A percentile compares a stretch with the other conserved stretches of the same genome.
Evolutionary conservation across 2,888 invertebrate species (phyloP).

Genomic region (Morpho deidamia): DNA sequence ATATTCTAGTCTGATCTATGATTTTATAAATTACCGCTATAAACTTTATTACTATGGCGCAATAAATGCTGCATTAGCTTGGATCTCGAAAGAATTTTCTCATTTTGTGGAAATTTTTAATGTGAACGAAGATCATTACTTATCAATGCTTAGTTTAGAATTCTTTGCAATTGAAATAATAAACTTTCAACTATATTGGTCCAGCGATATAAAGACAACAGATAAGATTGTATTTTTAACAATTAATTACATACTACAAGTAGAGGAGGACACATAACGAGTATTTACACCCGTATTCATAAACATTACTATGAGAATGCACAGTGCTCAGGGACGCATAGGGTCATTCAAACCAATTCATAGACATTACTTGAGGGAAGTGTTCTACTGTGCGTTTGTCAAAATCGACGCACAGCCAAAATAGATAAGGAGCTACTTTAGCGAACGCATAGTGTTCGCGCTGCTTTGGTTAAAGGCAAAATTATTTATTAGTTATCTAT

Average conservation of each 20-base stretch:
- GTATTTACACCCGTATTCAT: no score
- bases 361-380: no score
- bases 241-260: background rate
- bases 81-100: conserved; percentile 16
- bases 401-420: no score
- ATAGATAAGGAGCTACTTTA: no score
- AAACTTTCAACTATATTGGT: conserved; percentile 1
- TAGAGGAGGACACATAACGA: background rate
- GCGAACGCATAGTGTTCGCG: no score
- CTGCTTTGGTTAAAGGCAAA: no score
- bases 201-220: conserved; percentile 4
- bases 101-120: conserved; percentile 21
- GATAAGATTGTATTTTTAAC: conserved; percentile 1
- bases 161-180: background rate
- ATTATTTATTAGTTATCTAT: no score
- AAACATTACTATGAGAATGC: no score
- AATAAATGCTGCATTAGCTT: conserved; percentile 10
- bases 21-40: conserved; percentile 1
- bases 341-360: no score
- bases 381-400: no score
- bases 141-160: conserved; percentile 6
- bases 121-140: conserved; percentile 9
- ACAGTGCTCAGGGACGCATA: no score
- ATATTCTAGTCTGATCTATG: background rate
- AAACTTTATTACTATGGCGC: conserved; percentile 9